phyloP scores from a whole-genome alignment of 2,797 vertebrate genomes.

The Kryptopterus vitreolus region DNA sequence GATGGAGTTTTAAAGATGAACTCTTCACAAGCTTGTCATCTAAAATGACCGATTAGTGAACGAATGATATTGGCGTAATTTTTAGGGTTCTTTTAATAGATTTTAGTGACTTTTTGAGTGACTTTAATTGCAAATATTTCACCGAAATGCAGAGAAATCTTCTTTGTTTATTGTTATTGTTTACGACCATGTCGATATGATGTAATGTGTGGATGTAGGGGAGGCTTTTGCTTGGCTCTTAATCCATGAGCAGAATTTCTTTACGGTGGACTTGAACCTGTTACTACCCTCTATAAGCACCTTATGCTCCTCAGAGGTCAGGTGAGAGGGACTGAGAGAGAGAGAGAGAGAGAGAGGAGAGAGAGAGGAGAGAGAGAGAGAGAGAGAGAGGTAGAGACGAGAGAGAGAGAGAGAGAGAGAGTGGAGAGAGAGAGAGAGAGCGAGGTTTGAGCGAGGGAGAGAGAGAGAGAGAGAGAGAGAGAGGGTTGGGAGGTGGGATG shows the following conservation, averaged over 20 bases:
- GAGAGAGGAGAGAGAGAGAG: too few species aligned
- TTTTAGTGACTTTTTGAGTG: too few species aligned
- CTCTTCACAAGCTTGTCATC: neutral
- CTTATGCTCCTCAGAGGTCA: slow-evolving; percentile 30
- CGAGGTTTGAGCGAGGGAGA: too few species aligned
- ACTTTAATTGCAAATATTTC: neutral
- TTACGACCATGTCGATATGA: neutral
- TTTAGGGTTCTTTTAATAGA: neutral
- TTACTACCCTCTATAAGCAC: slow-evolving; percentile 52
- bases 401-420: slow-evolving; percentile 11
- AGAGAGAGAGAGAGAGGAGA: too few species aligned
- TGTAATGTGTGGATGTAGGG: neutral
- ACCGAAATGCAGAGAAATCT: neutral
- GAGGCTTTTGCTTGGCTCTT: neutral
- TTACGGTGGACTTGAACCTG: too few species aligned
- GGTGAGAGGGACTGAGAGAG: slow-evolving; percentile 3
- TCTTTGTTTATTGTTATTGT: neutral
- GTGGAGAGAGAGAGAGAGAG: too few species aligned
- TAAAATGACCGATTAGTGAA: too few species aligned
- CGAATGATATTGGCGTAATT: too few species aligned
- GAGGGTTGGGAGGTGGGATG: slow-evolving; percentile 60
- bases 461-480: slow-evolving; percentile 38
- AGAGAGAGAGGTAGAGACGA: slow-evolving; percentile 1
- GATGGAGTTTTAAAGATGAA: neutral
- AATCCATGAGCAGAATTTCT: neutral